These are phyloP conservation scores for Chymomyza caudatula DNA, from an alignment of 2,888 invertebrate genomes.

Conservation along the genomic window DNA sequence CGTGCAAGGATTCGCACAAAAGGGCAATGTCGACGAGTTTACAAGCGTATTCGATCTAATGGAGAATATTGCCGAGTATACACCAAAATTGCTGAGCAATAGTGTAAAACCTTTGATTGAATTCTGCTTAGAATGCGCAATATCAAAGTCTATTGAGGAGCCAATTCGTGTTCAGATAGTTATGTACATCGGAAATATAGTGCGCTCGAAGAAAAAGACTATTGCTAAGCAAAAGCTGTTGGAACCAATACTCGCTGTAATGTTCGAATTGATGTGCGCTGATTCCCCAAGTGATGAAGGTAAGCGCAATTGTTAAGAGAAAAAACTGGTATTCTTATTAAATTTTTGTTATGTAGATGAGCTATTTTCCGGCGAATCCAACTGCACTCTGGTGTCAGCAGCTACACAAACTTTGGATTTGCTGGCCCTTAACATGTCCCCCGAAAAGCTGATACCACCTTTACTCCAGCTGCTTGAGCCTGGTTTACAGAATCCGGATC, in stretches of 20 bases:
- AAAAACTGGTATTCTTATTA: neutral
- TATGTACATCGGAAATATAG: constrained; percentile 83
- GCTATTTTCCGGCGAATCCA: constrained; percentile 83
- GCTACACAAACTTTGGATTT: constrained; percentile 87
- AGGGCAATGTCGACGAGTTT: constrained; percentile 80
- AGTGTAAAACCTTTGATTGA: constrained; percentile 83
- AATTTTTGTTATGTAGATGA: constrained; percentile 80
- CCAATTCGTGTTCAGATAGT: constrained; percentile 84
- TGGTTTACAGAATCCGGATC: constrained; percentile 81
- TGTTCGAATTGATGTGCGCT: constrained; percentile 85
- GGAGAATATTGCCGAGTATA: constrained; percentile 76
- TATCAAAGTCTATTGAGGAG: constrained; percentile 80
- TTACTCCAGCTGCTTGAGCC: constrained; percentile 84
- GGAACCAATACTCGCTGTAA: constrained; percentile 83
- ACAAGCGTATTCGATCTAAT: constrained; percentile 75
- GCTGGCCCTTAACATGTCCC: constrained; percentile 86
- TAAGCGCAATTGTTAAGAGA: constrained; percentile 73
- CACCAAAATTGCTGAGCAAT: constrained; percentile 78
- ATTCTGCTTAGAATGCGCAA: constrained; percentile 83
- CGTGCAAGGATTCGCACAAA: constrained; percentile 80
- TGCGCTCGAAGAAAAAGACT: constrained; percentile 85
- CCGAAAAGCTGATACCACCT: constrained; percentile 86
- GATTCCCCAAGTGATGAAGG: constrained; percentile 82
- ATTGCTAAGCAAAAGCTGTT: constrained; percentile 84
- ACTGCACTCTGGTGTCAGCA: constrained; percentile 82